A percentile compares a stretch with the other conserved stretches of the same genome.
Evolutionary conservation across 2,113 vertebrate species (phyloP).

Genomic region (Lathamus discolor): DNA sequence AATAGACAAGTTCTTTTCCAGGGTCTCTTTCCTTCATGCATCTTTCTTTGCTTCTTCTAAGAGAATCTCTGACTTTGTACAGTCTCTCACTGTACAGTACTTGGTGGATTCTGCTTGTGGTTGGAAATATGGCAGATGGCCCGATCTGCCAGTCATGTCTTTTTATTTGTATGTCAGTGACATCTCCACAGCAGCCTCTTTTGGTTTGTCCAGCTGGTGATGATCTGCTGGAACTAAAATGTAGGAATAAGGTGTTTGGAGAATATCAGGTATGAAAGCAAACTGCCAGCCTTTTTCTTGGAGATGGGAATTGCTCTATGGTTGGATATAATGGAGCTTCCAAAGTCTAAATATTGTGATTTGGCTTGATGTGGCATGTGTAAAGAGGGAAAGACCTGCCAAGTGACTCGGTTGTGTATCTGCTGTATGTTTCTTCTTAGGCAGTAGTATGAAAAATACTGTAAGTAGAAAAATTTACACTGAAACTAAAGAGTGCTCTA

Average conservation of each 20-base stretch:
- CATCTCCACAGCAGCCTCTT: neutral
- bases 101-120: neutral
- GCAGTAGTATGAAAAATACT: neutral
- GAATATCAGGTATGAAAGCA: neutral
- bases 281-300: neutral
- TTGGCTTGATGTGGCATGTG: neutral
- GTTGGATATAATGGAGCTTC: neutral
- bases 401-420: neutral
- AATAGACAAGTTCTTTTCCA: neutral
- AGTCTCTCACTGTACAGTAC: neutral
- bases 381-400: neutral
- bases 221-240: neutral
- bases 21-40: neutral
- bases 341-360: neutral
- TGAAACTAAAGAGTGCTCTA: neutral
- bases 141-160: fast-evolving
- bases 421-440: neutral
- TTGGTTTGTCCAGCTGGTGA: neutral
- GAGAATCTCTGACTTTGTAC: neutral
- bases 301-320: neutral
- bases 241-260: neutral
- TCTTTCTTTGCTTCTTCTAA: neutral
- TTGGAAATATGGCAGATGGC: neutral
- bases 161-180: neutral
- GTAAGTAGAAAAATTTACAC: neutral